Percentiles rank a stretch among this genome's conserved stretches.
Conservation (phyloP, 2,113 vertebrate species). For the Nothoprocta pentlandii region DNA sequence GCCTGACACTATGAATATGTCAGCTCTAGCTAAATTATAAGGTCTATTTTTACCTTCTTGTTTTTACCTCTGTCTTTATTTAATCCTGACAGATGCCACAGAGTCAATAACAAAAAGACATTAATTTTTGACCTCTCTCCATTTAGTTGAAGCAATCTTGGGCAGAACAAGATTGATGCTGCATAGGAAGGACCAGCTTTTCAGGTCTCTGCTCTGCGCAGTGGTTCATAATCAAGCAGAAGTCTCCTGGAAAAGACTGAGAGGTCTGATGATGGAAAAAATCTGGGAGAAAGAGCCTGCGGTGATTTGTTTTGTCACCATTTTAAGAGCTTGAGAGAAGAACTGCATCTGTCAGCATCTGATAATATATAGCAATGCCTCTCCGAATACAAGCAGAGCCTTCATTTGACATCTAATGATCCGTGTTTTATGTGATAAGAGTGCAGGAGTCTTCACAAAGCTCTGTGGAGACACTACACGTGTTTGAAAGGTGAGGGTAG, state of each 20-base stretch:
- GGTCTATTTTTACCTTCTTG: not conserved
- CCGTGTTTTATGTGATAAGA: not conserved
- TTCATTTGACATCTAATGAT: not conserved
- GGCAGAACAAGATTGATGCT: not conserved
- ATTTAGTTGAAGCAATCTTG: not conserved
- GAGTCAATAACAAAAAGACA: not conserved
- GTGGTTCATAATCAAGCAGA: not conserved
- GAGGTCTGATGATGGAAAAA: not conserved
- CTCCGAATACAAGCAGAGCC: fast-evolving
- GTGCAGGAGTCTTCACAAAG: not conserved
- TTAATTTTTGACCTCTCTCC: not conserved
- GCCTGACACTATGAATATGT: not conserved
- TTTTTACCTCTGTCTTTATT: not conserved
- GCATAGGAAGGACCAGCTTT: not conserved
- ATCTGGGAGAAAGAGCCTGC: fast-evolving
- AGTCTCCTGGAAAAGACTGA: not conserved
- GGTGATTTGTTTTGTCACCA: not conserved
- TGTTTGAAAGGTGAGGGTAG: not conserved
- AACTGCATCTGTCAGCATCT: not conserved
- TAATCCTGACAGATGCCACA: not conserved
- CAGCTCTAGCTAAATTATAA: not conserved
- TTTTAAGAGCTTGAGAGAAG: not conserved
- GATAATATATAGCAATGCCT: not conserved
- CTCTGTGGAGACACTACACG: not conserved
- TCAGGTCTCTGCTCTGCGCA: not conserved